These are phyloP conservation scores for Enteromius trimaculatus DNA, from an alignment of 2,797 vertebrate genomes.

Conservation along the genomic window DNA sequence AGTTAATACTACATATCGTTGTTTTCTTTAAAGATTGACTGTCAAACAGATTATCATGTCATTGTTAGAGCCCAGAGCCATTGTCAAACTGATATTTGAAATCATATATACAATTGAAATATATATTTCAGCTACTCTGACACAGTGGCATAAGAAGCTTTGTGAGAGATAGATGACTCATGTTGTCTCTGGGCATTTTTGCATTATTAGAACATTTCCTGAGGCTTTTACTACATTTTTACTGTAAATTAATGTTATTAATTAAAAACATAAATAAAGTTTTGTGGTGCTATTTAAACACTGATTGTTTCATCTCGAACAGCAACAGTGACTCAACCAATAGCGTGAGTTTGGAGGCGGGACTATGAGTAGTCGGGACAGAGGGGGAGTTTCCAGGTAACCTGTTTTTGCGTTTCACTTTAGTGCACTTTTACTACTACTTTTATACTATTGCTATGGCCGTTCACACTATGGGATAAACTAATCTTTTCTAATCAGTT, in stretches of 20 bases:
- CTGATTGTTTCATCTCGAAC: not conserved
- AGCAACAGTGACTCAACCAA: not conserved
- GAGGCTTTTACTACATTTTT: constrained; percentile 24
- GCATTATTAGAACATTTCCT: constrained; percentile 41
- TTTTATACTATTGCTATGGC: not conserved
- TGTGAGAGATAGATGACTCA: not conserved
- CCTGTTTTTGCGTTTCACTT: not conserved
- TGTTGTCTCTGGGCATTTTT: constrained; percentile 31
- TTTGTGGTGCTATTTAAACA: not conserved
- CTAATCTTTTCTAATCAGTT: no score
- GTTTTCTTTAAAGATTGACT: constrained; percentile 32
- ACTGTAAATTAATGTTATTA: not conserved
- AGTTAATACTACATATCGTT: not conserved
- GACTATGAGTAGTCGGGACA: no score
- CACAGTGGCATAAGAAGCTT: not conserved
- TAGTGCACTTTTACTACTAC: not conserved
- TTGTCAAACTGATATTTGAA: constrained; percentile 46
- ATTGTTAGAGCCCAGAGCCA: constrained; percentile 43
- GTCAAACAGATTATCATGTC: constrained; percentile 54
- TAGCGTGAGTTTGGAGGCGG: not conserved
- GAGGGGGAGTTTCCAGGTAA: not conserved
- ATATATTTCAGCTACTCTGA: constrained; percentile 46
- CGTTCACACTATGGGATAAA: no score
- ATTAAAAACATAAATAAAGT: not conserved
- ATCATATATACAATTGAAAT: constrained; percentile 51